Evolutionary conservation across 2,113 vertebrate genomes (phyloP).

Genomic region (Chionodraco myersi): DNA sequence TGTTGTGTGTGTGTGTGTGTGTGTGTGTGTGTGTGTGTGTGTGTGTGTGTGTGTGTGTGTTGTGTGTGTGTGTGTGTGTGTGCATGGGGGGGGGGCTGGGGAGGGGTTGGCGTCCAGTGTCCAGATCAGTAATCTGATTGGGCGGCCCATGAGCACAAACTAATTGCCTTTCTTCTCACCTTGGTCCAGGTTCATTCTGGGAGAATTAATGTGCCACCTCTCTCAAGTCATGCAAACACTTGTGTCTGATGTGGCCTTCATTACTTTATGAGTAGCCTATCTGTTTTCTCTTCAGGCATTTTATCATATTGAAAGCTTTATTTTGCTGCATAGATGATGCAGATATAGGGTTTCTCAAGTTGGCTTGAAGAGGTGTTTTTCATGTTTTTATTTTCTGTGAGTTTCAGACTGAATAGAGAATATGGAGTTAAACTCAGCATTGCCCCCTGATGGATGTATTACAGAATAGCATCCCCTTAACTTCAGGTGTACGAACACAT

Average conservation of each 20-base stretch:
- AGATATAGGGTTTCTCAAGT: slow-evolving; percentile 16
- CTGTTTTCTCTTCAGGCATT: slow-evolving; percentile 32
- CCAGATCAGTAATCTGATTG: slow-evolving; percentile 45
- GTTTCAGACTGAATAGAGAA: not conserved
- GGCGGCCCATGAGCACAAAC: slow-evolving; percentile 23
- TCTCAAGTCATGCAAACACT: slow-evolving; percentile 11
- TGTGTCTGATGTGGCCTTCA: not conserved
- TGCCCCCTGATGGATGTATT: slow-evolving; percentile 80
- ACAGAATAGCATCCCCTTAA: slow-evolving; percentile 26
- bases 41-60: slow-evolving; percentile 23
- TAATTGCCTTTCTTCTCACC: slow-evolving; percentile 77
- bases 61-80: slow-evolving; percentile 20
- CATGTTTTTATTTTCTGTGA: not conserved
- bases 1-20: slow-evolving; percentile 10
- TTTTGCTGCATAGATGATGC: not conserved
- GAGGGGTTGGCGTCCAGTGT: slow-evolving; percentile 50
- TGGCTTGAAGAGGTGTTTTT: slow-evolving; percentile 18
- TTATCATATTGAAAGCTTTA: slow-evolving; percentile 18
- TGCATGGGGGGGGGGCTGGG: slow-evolving; percentile 12
- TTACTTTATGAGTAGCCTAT: slow-evolving; percentile 14
- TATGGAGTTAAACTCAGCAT: slow-evolving; percentile 63
- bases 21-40: slow-evolving; percentile 25
- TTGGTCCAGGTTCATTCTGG: slow-evolving; percentile 52
- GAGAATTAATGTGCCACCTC: not conserved
- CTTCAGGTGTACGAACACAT: not conserved